Base-by-base conservation (phyloP, 2,888 invertebrate genomes). In the Rhingia rostrata region DNA sequence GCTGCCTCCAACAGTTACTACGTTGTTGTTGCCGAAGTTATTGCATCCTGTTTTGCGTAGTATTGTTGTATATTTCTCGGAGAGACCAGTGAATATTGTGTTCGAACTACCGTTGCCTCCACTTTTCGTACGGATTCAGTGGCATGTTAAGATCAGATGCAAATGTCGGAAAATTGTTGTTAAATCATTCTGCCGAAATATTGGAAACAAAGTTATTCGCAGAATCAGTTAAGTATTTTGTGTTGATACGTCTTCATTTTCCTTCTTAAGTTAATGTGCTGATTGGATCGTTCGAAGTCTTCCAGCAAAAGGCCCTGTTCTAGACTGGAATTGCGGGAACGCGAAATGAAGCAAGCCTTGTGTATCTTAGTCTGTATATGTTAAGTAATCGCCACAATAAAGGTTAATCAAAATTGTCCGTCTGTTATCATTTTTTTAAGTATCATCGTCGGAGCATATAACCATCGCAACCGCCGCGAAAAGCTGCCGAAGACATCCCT, bases 21-120 rank as follows among this genome's bases (percentile, higher is more conserved):
- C 58, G 39, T n/a, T 80, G 10, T 75, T 82, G 22, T 56, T 75
- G 14, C 73, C 74, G 22, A 86, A 39, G 14, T 43, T 73, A 51
- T 43, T 83, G 37, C 39, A 37, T 35, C 80, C n/a, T 32, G 49
- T 58, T 61, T 84, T 86, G 0, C 86, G 85, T 53, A 87, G 72
- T 41, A 87, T 85, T 33, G 87, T 83, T 4, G 95, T 93, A 89
- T 95, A 96, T 14, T 95, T 95, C 88, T 96, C 95, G 41, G 93
- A 92, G 37, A 94, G 91, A 64, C 94, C 94, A 70, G 95, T 95
- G 89, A 96, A 97, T 45, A 96, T 93, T 81, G 94, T 94, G 87
- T 96, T 95, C 87, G 95, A 94, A 56, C 96, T 96, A 39, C 97
- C 97, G 90, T 97, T 98, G 69, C 98, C 98, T 98, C 99, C 99